Base-by-base conservation (phyloP, 2,113 vertebrate species). In the Pongo pygmaeus region DNA sequence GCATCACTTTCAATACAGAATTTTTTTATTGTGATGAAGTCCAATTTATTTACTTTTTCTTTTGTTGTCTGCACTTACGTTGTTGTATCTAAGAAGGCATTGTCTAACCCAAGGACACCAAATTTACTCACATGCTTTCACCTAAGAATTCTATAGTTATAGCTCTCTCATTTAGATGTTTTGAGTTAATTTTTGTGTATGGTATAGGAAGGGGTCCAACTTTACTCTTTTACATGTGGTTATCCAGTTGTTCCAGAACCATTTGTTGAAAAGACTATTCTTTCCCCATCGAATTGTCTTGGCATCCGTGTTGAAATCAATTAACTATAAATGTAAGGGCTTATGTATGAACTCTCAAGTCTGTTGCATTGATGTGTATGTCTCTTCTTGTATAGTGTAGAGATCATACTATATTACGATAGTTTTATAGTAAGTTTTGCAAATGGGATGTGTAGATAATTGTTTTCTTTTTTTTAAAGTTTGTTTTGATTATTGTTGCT, bases 11-110 rank as follows among this genome's bases (percentile, higher is more conserved):
- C 3, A 38, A 17, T 40, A 8, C 40, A 94, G 80, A 80, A 5
- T 3, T 16, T 96, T 86, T 94, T 40, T 81, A 69, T 90, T 90
- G 92, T 86, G 27, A 85, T 52, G 23, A 86, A 96, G 30, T 86
- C 25, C 55, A 79, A 57, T 57, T 81, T 89, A 61, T 61, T 79
- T n/a, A 8, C 79, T 50, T 55, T 84, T 89, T 50, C 25, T 83
- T 30, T 81, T 75, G 23, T 85, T 81, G 35, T 11, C 23, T 59
- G 2, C 92, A 35, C 9, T 55, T 92, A 81, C 22, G 50, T 23
- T 93, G 9, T 78, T 88, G 10, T 84, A 86, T 81, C 35, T 55
- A 79, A 89, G 27, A 92, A 92, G 38, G 20, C 14, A 79, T 67
- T 89, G 72, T 12, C 9, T 89, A 94, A 87, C 9, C 35, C 32